phyloP scores from a whole-genome alignment of 2,113 vertebrate species.

The Thamnaconus septentrionalis region DNA sequence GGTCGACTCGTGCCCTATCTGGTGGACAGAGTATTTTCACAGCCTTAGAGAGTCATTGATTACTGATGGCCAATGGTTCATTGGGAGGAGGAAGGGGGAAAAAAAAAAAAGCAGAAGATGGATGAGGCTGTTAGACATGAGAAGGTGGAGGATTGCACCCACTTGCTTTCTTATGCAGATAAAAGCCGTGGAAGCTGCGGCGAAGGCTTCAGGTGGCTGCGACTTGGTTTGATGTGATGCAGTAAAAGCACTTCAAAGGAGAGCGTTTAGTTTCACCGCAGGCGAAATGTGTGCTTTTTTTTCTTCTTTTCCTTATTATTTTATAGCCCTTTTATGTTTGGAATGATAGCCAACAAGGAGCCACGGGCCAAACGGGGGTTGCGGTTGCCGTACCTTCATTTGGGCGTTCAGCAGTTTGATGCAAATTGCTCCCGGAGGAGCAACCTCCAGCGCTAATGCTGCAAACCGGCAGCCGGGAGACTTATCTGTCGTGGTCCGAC shows the following conservation, averaged over 20 bases:
- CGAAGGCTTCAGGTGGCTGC: constrained; percentile 27
- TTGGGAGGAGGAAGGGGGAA: background rate
- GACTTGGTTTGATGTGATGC: constrained; percentile 25
- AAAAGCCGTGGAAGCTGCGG: constrained; percentile 10
- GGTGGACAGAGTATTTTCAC: background rate
- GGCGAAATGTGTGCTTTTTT: constrained; percentile 12
- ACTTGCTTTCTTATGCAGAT: constrained; percentile 34
- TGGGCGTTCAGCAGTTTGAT: constrained; percentile 24
- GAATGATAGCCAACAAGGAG: constrained; percentile 5
- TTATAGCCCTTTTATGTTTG: constrained; percentile 10
- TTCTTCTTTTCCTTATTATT: constrained; percentile 10
- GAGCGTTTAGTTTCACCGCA: constrained; percentile 9
- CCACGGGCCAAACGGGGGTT: background rate
- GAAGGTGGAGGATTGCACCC: constrained; percentile 37
- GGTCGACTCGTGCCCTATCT: background rate
- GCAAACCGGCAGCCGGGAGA: background rate
- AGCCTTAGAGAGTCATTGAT: constrained; percentile 46
- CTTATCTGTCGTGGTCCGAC: background rate
- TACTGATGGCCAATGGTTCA: constrained; percentile 38
- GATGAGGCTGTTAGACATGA: constrained; percentile 32
- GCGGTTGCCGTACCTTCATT: constrained; percentile 12
- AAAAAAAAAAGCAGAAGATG: constrained; percentile 34
- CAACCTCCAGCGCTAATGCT: constrained; percentile 20
- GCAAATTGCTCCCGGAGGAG: constrained; percentile 38
- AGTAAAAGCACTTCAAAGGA: constrained; percentile 28